Base-by-base conservation (phyloP, 1,140 invertebrate species). In the Drosophila saltans region DNA sequence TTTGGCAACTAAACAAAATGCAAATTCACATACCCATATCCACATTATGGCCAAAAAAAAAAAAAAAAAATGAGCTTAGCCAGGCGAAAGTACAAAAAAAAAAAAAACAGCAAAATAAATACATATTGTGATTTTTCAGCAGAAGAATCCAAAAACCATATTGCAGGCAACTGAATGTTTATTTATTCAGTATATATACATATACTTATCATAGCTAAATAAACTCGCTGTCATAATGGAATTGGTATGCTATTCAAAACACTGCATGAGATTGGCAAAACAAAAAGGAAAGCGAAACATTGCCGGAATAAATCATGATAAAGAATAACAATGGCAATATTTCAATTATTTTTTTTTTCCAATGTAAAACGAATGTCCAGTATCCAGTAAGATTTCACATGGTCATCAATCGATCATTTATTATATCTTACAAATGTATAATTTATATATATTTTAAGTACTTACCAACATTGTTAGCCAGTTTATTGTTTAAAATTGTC, bases 1-100 rank as follows among this genome's bases (percentile, higher is more conserved):
- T 48, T n/a, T 59, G 57, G 57, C 57, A 59, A 59, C 57, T 59
- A 59, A 74, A 77, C 71, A 59, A 74, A 64, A 78, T 78, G 72
- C 66, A 75, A 65, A 75, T 75, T 64, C 40, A 40, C 45, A 52
- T 26, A 52, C 45, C 45, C 45, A 52, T 52, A 52, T 52, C 45
- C 45, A 52, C 45, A 52, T 52, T 26, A 52, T 10, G 45, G 56
- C 61, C 71, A 62, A 26, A 69, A 30, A 30, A 48, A 28, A 69
- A 30, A 30, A 48, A 28, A 33, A n/a, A 28, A 57, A 78, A 70
- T 58, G 58, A 63, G 72, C 75, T 74, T 58, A 77, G 61, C 36
- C 56, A 56, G 41, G 10, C 26, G n/a, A 40, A 61, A 33, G 40
- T 36, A 36, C 28, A 30, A 30, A 30, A 48, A 28, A 58, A 28